Evolutionary conservation across 2,113 vertebrate species (phyloP).

Genomic region (Osmerus eperlanus): DNA sequence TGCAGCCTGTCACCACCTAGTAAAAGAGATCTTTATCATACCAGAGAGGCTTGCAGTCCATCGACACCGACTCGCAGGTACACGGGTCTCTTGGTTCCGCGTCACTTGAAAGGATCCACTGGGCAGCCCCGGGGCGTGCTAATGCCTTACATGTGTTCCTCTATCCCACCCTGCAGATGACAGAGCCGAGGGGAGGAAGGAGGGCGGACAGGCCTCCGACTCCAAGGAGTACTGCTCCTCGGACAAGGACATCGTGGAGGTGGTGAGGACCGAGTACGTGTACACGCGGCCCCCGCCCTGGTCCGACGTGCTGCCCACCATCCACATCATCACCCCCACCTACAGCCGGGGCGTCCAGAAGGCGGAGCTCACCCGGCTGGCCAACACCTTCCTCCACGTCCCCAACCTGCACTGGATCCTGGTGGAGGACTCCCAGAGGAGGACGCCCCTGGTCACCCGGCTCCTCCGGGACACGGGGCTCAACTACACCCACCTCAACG

Average conservation of each 20-base stretch:
- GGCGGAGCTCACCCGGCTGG: constrained; percentile 91
- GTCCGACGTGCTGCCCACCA: constrained; percentile 95
- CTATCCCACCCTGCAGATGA: constrained; percentile 82
- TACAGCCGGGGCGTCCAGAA: constrained; percentile 97
- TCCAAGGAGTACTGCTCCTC: constrained; percentile 96
- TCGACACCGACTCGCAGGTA: constrained; percentile 74
- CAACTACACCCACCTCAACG: constrained; percentile 98
- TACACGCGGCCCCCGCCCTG: constrained; percentile 94
- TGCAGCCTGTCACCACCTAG: constrained; percentile 82
- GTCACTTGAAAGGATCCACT: constrained; percentile 62
- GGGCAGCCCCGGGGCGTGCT: constrained; percentile 60
- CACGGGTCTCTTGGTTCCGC: constrained; percentile 69
- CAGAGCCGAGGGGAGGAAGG: constrained; percentile 80
- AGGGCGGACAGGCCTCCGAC: constrained; percentile 78
- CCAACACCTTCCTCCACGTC: constrained; percentile 94
- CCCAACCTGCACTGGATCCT: constrained; percentile 98
- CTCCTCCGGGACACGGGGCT: constrained; percentile 91
- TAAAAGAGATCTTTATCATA: constrained; percentile 85
- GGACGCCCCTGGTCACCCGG: constrained; percentile 84
- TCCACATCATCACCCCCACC: constrained; percentile 95
- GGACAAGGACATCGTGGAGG: constrained; percentile 97
- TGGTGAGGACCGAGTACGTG: constrained; percentile 98
- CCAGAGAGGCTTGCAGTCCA: constrained; percentile 77
- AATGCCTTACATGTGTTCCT: constrained; percentile 68
- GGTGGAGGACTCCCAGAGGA: constrained; percentile 92